phyloP scores from a whole-genome alignment of 2,113 vertebrate species.

The Tapirus terrestris region DNA sequence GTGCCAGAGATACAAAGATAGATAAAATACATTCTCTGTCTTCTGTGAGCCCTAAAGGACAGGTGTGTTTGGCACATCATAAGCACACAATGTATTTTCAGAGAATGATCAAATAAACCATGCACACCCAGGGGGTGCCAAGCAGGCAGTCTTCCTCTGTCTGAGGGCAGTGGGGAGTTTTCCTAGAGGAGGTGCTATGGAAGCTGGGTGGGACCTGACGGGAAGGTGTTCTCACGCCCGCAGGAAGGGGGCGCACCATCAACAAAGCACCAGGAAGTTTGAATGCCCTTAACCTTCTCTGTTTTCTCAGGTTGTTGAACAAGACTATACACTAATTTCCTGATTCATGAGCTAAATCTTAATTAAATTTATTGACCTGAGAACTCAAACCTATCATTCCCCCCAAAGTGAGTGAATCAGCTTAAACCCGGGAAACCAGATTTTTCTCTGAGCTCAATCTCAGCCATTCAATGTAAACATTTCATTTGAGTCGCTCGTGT shows the following conservation, averaged over 20 bases:
- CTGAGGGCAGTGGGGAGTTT: background rate
- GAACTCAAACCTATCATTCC: background rate
- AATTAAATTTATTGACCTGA: background rate
- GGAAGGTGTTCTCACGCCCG: background rate
- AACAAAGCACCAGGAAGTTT: background rate
- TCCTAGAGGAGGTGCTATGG: background rate
- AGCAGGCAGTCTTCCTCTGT: background rate
- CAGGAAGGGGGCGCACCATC: background rate
- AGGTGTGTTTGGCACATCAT: background rate
- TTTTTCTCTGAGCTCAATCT: background rate
- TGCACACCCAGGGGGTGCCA: rapidly evolving
- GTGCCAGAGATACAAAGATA: background rate
- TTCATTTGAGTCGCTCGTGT: background rate
- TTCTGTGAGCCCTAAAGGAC: background rate
- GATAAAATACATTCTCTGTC: background rate
- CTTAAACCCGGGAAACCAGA: background rate
- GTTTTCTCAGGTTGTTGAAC: background rate
- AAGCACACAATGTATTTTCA: background rate
- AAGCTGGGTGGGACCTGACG: background rate
- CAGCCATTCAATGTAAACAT: background rate
- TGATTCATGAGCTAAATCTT: background rate
- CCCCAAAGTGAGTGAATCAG: background rate
- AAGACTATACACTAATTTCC: background rate
- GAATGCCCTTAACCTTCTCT: background rate
- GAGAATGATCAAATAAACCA: background rate